Base-by-base conservation (phyloP, 1,140 invertebrate species). In the Meloidogyne exigua region DNA sequence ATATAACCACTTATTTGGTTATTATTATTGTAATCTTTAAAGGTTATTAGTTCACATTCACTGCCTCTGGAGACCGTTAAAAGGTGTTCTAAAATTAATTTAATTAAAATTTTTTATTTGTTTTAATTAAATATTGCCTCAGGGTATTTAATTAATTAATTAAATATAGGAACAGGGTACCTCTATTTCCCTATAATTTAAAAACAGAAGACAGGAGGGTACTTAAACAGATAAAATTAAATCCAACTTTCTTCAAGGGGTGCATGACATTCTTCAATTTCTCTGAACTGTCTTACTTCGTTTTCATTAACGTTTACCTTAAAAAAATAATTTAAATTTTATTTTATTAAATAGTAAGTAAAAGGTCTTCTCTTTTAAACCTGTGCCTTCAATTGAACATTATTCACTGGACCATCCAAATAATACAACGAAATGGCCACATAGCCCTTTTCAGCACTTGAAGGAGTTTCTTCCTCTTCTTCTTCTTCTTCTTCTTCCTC, bases 391-490 rank as follows among this genome's bases (percentile, higher is more conserved):
- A 80, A 28, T 15, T 81, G 36, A 15, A 83, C 72, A 49, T 23
- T 63, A 62, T 44, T 80, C 2, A 83, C 42, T 7, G 81, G 81
- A 0, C 81, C 81, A 71, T 82, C 81, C 13, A 82, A 73, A 57
- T 82, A 82, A 66, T 82, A 82, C 10, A 82, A 36, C n/a, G 70
- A 79, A 62, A 82, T 72, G 23, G 81, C 81, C 64, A 84, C 81
- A 44, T 81, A 82, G 26, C 76, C 80, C 32, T 80, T 49, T 1
- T 71, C 75, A 13, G 57, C 23, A 25, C 39, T 42, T 10, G 70
- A 72, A 21, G 21, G 26, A 23, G 23, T 74, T 62, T 77, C 75
- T 32, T 66, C 63, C 4, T 66, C 76, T 66, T 80, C 36, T 7
- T 36, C 28, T n/a, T 36, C 64, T 4, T 77, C 68, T 10, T 36